Conservation (phyloP, 2,113 vertebrate species). For the Trematocara stigmaticum region DNA sequence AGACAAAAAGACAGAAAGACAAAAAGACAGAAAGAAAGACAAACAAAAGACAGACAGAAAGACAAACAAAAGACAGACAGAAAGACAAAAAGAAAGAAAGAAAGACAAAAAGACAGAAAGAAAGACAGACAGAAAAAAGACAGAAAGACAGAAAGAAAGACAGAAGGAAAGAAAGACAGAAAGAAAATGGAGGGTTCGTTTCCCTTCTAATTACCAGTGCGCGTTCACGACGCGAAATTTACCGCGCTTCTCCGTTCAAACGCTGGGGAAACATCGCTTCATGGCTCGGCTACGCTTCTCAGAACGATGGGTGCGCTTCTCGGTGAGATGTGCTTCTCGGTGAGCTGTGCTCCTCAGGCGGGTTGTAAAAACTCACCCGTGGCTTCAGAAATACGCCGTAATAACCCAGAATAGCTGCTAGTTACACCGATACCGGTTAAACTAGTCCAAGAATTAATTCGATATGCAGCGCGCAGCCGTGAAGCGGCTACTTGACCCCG, state of each 20-base stretch:
- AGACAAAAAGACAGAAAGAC: too few relatives aligned
- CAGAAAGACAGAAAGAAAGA: not conserved
- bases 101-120: too few relatives aligned
- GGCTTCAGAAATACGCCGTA: conserved; percentile 17
- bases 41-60: too few relatives aligned
- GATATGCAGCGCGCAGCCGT: not conserved
- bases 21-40: too few relatives aligned
- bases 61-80: not conserved
- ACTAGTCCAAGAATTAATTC: conserved; percentile 16
- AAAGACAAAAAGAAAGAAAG: too few relatives aligned
- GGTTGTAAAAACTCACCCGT: conserved; percentile 1
- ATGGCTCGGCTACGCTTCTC: not conserved
- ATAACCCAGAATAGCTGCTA: conserved; percentile 17
- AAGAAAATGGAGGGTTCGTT: not conserved
- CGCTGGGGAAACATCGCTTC: not conserved
- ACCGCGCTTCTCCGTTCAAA: not conserved
- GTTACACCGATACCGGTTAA: not conserved
- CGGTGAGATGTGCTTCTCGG: not conserved
- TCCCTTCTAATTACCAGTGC: not conserved
- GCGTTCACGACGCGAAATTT: not conserved
- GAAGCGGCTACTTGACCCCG: conserved; percentile 1
- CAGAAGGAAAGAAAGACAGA: too few relatives aligned
- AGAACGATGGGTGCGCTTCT: not conserved
- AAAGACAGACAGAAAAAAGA: not conserved
- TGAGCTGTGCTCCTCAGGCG: not conserved